phyloP scores from a whole-genome alignment of 2,888 invertebrate species.

The Noctua pronuba region DNA sequence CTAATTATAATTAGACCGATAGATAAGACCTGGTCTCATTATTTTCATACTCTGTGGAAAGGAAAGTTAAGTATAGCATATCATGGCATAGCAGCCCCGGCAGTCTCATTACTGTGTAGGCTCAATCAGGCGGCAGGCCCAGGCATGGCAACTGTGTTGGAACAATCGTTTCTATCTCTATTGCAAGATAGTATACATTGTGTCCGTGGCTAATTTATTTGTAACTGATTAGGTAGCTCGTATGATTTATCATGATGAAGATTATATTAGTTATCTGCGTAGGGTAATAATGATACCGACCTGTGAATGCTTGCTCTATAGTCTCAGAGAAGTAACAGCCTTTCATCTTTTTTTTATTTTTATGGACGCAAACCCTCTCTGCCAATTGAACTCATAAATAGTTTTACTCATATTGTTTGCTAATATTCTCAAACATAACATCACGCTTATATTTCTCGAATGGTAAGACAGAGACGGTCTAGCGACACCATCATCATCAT shows the following conservation, averaged over 20 bases:
- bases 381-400: neutral
- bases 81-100: conserved; percentile 30
- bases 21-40: conserved; percentile 54
- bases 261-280: neutral
- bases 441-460: too few species aligned
- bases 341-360: neutral
- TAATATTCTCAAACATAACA: neutral
- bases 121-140: conserved; percentile 25
- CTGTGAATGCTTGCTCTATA: neutral
- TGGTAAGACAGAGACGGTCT: neutral
- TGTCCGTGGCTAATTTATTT: conserved; percentile 13
- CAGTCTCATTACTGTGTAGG: conserved; percentile 45
- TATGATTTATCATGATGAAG: conserved; percentile 17
- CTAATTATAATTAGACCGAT: conserved; percentile 29
- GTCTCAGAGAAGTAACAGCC: neutral
- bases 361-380: neutral
- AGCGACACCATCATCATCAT: neutral
- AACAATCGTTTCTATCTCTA: neutral
- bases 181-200: neutral
- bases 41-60: conserved; percentile 54
- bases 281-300: too few species aligned
- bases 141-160: conserved; percentile 18
- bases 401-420: neutral
- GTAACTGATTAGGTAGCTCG: neutral
- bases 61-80: conserved; percentile 59